These are phyloP conservation scores for Biston stratarius DNA, from an alignment of 2,888 invertebrate genomes.

Conservation along the genomic window DNA sequence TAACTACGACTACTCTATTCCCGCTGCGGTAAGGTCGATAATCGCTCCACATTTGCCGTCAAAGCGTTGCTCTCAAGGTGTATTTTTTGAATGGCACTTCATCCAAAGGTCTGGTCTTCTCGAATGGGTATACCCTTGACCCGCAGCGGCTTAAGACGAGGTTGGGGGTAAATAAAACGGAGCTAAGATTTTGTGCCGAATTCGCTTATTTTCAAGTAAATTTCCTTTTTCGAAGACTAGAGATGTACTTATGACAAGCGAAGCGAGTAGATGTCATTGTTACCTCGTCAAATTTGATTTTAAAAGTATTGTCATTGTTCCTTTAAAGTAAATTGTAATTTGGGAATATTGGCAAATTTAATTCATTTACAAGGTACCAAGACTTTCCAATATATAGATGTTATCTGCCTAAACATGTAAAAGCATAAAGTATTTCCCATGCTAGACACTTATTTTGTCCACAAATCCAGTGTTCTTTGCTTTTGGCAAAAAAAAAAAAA, in stretches of 20 bases:
- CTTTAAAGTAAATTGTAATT: no score
- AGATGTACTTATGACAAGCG: not conserved
- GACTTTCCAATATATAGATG: no score
- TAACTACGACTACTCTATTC: slow-evolving; percentile 8
- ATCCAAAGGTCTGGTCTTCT: slow-evolving; percentile 35
- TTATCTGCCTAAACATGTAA: no score
- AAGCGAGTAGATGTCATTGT: not conserved
- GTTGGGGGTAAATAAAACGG: slow-evolving; percentile 39
- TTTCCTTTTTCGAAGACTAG: slow-evolving; percentile 4
- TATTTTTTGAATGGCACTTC: slow-evolving; percentile 35
- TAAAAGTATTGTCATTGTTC: no score
- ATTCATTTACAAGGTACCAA: no score
- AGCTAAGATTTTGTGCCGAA: slow-evolving; percentile 33
- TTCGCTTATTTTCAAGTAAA: slow-evolving; percentile 33
- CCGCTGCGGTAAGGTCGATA: slow-evolving; percentile 6
- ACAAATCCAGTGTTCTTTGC: no score
- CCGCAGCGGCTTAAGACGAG: slow-evolving; percentile 26
- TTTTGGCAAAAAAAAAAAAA: no score
- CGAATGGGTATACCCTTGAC: slow-evolving; percentile 43
- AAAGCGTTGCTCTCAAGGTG: slow-evolving; percentile 23
- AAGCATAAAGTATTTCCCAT: no score
- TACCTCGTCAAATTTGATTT: not conserved
- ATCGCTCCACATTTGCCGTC: slow-evolving; percentile 9
- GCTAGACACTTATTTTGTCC: no score
- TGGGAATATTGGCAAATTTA: no score